Percentiles rank a stretch among this genome's conserved stretches.
Conservation (phyloP, 2,888 invertebrate genomes). For the Microctonus brassicae region DNA sequence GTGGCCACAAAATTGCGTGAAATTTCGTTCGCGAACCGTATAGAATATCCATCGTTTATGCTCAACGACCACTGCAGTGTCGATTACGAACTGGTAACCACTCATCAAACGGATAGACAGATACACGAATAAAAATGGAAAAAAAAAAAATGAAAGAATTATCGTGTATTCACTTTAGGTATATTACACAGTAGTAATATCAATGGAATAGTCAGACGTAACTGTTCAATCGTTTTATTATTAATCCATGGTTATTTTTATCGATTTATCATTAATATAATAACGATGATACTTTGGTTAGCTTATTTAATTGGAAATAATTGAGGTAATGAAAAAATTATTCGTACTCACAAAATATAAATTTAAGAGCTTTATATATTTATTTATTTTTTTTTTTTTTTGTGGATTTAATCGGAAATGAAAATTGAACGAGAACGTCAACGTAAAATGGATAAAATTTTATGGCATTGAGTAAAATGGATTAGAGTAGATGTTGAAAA, state of each 20-base stretch:
- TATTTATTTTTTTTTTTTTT: too few species aligned
- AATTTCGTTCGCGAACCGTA: conserved; percentile 39
- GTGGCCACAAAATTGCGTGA: conserved; percentile 20
- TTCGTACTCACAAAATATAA: too few species aligned
- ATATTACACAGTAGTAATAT: neutral
- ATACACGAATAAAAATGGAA: neutral
- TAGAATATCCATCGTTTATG: conserved; percentile 34
- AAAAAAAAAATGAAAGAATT: neutral
- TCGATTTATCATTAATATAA: too few species aligned
- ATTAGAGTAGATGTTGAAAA: neutral
- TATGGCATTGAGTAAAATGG: neutral
- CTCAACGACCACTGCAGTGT: conserved; percentile 4
- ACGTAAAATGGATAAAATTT: conserved; percentile 12
- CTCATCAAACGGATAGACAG: neutral
- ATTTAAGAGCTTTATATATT: too few species aligned
- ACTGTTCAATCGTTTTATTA: too few species aligned
- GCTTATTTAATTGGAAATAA: too few species aligned
- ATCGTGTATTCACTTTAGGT: neutral
- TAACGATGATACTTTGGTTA: too few species aligned
- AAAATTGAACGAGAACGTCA: conserved; percentile 14
- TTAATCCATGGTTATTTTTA: too few species aligned
- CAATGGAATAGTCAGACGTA: too few species aligned
- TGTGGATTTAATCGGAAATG: too few species aligned
- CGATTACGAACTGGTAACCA: conserved; percentile 6
- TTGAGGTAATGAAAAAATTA: conserved; percentile 2